phyloP scores from a whole-genome alignment of 2,888 invertebrate species.

The Brassicogethes aeneus region DNA sequence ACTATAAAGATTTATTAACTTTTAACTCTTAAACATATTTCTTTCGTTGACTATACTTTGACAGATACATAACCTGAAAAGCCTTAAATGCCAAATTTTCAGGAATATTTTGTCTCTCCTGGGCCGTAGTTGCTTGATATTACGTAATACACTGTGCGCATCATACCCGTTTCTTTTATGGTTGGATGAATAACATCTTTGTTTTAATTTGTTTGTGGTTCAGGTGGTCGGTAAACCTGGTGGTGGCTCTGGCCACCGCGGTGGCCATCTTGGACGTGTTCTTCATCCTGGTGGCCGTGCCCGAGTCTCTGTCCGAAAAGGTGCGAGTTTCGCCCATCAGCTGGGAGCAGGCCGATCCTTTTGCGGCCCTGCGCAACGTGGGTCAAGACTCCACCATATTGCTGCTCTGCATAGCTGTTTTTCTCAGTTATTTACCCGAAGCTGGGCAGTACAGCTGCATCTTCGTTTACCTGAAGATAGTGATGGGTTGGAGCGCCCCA shows the following conservation, averaged over 20 bases:
- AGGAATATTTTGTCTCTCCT: too few relatives aligned
- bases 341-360: constrained; percentile 98
- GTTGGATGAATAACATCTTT: too few relatives aligned
- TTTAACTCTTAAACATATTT: too few relatives aligned
- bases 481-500: constrained; percentile 91
- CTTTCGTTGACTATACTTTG: too few relatives aligned
- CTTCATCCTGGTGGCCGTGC: constrained; percentile 96
- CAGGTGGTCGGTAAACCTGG: constrained; percentile 59
- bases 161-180: too few relatives aligned
- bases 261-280: constrained; percentile 95
- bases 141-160: too few relatives aligned
- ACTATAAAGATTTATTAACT: too few relatives aligned
- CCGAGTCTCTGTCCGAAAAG: constrained; percentile 96
- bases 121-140: too few relatives aligned
- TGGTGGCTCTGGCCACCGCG: constrained; percentile 91
- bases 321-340: constrained; percentile 70
- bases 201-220: too few relatives aligned
- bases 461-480: constrained; percentile 94
- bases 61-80: too few relatives aligned
- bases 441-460: constrained; percentile 99
- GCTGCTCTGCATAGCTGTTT: constrained; percentile 94
- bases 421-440: constrained; percentile 96
- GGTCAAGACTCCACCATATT: constrained; percentile 93
- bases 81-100: too few relatives aligned
- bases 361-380: constrained; percentile 84